phyloP scores from a whole-genome alignment of 2,113 vertebrate genomes.

The Protomyctophum bolini region DNA sequence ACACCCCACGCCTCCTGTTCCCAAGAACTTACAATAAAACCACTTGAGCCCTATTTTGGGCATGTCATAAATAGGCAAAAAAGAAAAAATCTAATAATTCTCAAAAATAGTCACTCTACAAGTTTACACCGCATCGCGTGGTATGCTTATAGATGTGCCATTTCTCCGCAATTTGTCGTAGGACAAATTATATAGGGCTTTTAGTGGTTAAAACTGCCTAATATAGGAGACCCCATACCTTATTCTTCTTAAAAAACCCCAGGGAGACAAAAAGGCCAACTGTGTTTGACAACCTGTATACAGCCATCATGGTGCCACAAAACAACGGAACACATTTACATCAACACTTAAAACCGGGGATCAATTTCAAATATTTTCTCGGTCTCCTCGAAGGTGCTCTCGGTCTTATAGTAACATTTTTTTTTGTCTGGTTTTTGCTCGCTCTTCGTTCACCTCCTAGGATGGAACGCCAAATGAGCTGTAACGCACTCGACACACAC shows the following conservation, averaged over 20 bases:
- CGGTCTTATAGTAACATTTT: conserved; percentile 65
- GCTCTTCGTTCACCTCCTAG: neutral
- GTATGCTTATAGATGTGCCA: too few relatives aligned
- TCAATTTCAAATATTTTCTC: conserved; percentile 72
- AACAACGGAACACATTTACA: conserved; percentile 84
- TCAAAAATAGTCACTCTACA: too few relatives aligned
- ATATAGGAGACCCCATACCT: too few relatives aligned
- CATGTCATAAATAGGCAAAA: too few relatives aligned
- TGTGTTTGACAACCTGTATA: conserved; percentile 63
- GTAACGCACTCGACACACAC: conserved; percentile 35
- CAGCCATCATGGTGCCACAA: conserved; percentile 76
- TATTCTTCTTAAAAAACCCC: conserved; percentile 61
- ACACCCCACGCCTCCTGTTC: too few relatives aligned
- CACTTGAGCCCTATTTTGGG: too few relatives aligned
- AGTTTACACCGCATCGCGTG: too few relatives aligned
- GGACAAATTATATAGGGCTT: too few relatives aligned
- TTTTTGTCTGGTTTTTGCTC: conserved; percentile 2
- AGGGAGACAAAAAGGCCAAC: conserved; percentile 52
- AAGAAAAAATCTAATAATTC: too few relatives aligned
- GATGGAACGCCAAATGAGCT: neutral
- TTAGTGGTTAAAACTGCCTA: too few relatives aligned
- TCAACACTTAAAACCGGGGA: conserved; percentile 90
- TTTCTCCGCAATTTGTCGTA: too few relatives aligned
- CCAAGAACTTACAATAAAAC: too few relatives aligned
- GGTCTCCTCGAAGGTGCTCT: conserved; percentile 55